Percentiles rank a stretch among this genome's conserved stretches.
Evolutionary conservation across 1,140 invertebrate genomes (phyloP).

Genomic region (Dreissena polymorpha): DNA sequence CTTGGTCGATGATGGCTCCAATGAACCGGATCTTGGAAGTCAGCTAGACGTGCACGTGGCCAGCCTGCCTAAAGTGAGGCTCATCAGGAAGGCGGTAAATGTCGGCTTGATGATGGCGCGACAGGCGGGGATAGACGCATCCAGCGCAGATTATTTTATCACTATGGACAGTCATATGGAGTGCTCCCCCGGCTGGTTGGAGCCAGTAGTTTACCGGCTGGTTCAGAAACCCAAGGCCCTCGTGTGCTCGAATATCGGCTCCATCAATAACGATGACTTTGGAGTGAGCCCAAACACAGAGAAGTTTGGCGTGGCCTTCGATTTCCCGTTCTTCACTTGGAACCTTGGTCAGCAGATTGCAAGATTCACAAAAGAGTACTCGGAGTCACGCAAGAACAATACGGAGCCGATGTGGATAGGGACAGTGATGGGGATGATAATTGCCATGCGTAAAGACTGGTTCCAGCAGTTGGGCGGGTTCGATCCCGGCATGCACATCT

Average conservation of each 20-base stretch:
- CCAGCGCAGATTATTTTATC: constrained; percentile 31
- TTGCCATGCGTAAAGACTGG: constrained; percentile 42
- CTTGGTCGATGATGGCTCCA: constrained; percentile 90
- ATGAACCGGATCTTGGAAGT: neutral
- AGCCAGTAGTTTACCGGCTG: constrained; percentile 31
- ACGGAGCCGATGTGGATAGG: constrained; percentile 46
- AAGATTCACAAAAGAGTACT: constrained; percentile 14
- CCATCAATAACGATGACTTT: constrained; percentile 32
- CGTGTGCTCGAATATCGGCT: constrained; percentile 31
- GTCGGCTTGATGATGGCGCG: constrained; percentile 49
- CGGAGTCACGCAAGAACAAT: constrained; percentile 6
- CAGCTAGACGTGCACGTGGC: constrained; percentile 34
- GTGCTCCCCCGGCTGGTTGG: constrained; percentile 28
- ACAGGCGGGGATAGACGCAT: constrained; percentile 42
- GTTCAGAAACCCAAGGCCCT: constrained; percentile 35
- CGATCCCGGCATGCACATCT: constrained; percentile 81
- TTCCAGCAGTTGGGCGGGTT: constrained; percentile 82
- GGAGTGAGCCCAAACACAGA: neutral
- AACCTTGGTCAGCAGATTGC: constrained; percentile 37
- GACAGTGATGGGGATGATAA: constrained; percentile 40
- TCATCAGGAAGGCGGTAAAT: constrained; percentile 16
- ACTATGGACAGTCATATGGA: constrained; percentile 50
- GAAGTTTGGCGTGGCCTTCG: constrained; percentile 26
- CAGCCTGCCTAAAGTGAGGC: constrained; percentile 15
- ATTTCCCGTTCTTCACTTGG: constrained; percentile 46